phyloP scores from a whole-genome alignment of 2,797 vertebrate genomes.

The Lemur catta region DNA sequence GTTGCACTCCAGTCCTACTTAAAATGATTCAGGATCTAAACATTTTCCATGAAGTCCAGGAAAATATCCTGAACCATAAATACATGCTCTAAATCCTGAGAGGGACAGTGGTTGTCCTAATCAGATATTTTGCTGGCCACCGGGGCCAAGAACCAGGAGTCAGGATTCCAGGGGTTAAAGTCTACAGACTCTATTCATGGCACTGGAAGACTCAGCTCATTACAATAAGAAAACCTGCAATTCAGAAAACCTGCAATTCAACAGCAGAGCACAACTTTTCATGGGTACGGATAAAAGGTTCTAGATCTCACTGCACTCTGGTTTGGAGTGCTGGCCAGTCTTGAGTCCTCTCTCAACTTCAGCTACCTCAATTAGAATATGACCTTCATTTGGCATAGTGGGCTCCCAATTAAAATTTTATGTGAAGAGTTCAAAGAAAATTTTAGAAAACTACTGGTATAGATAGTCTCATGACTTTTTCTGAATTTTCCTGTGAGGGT shows the following conservation, averaged over 20 bases:
- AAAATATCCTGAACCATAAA: neutral
- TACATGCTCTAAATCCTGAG: neutral
- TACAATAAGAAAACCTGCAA: neutral
- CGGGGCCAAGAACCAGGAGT: neutral
- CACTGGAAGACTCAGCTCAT: neutral
- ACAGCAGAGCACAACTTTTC: neutral
- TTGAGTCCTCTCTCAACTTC: neutral
- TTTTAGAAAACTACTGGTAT: neutral
- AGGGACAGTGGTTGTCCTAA: neutral
- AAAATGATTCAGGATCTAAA: neutral
- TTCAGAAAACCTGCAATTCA: neutral
- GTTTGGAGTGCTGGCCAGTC: neutral
- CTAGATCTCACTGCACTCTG: neutral
- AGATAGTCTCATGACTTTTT: neutral
- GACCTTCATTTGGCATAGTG: neutral
- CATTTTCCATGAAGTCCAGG: neutral
- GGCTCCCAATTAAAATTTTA: neutral
- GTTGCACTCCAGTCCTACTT: neutral
- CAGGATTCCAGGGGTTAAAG: neutral
- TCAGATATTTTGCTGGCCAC: neutral
- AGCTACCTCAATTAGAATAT: neutral
- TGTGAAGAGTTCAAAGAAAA: slow-evolving; percentile 14
- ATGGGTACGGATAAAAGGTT: neutral
- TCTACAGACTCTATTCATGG: neutral
- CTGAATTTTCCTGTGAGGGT: neutral